Evolutionary conservation across 2,888 invertebrate genomes (phyloP), one percentile per base, ranked within the genome.

Genomic region (Chaetogeoica ovagalla): DNA sequence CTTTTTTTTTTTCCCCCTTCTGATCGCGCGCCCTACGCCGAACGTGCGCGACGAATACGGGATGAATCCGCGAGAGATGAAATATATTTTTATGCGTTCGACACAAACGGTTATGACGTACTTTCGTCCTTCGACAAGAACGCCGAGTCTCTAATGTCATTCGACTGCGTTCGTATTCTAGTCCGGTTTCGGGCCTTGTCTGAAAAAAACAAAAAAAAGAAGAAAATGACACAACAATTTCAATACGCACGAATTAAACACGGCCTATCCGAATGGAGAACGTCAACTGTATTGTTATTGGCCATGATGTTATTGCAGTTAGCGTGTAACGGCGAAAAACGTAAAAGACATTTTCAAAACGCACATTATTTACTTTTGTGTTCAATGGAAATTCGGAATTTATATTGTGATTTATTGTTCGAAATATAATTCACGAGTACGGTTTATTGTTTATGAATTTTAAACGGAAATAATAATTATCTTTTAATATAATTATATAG

Each of bases 111-210:
- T 68, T 68, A 76, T 76, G 68, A 79, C 77, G 62, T 70, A 79
- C 77, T 70, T 79, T 71, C 77, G 15, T 70, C 63, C 62, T 69
- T 62, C 37, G 69, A 77, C 63, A 71, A 62, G 52, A 63, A 79
- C 21, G 77, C 77, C 1, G 77, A 70, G 60, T 79, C 77, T 63
- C 77, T 79, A 63, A 79, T 63, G 23, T 71, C 70, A 21, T 79
- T 70, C 43, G 77, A 70, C 15, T 70, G 69, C 70, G n/a, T 55
- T 70, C 60, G 69, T 69, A 69, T 77, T 69, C 77, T 70, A 30
- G 77, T 77, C 68, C 77, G 77, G 48, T 77, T 77, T 60, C 77
- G 77, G 23, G 70, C 70, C 55, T 79, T 79, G 55, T 70, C 77
- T 79, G 55, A 15, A 70, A 69, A 19, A 62, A 70, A 30, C 1